These are phyloP conservation scores for Suricata suricatta DNA, from an alignment of 2,113 vertebrate genomes.

Conservation along the genomic window DNA sequence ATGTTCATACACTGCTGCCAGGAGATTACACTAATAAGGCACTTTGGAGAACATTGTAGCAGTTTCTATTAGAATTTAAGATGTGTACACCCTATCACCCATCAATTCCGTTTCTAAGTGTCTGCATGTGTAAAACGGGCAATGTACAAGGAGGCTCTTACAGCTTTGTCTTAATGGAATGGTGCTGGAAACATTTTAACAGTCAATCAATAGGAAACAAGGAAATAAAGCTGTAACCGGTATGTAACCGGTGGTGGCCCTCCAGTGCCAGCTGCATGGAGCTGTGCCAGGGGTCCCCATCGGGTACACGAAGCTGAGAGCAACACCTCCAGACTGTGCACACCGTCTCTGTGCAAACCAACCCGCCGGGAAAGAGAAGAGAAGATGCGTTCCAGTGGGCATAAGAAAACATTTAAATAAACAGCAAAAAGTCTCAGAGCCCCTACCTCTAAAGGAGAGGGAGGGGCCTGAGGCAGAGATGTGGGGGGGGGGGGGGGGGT, in stretches of 20 bases:
- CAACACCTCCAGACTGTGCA: not conserved
- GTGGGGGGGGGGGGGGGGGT: not conserved
- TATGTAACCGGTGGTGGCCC: fast-evolving
- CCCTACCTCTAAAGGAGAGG: not conserved
- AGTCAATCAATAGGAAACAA: not conserved
- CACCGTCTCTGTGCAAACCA: not conserved
- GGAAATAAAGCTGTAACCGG: not conserved
- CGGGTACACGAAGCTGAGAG: not conserved
- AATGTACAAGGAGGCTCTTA: not conserved
- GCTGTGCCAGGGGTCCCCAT: fast-evolving
- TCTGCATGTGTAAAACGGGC: not conserved
- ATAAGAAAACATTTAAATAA: not conserved
- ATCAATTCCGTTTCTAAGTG: not conserved
- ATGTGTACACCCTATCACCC: not conserved
- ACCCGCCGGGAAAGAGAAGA: not conserved
- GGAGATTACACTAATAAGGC: not conserved
- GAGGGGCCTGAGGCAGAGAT: not conserved
- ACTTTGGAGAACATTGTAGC: not conserved
- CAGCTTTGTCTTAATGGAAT: not conserved
- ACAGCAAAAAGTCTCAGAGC: not conserved
- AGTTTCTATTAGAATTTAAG: conserved; percentile 8
- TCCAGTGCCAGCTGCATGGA: not conserved
- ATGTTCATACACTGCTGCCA: not conserved
- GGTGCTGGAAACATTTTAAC: not conserved
- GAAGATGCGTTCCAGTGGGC: not conserved